These are phyloP conservation scores for Alosa sapidissima DNA, from an alignment of 2,797 vertebrate species.

Conservation along the genomic window DNA sequence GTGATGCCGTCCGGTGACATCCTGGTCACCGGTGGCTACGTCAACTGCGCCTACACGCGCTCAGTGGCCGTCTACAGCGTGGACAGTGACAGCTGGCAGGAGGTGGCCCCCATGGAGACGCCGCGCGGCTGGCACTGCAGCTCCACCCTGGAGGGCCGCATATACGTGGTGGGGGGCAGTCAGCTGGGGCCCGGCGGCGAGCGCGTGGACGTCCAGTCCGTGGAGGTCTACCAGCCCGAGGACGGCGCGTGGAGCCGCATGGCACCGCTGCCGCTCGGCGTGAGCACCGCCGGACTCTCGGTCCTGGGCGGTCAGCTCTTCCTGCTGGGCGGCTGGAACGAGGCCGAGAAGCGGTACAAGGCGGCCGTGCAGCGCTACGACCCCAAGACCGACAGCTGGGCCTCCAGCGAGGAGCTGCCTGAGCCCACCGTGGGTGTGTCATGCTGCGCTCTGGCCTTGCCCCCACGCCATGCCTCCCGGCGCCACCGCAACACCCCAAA, in stretches of 20 bases:
- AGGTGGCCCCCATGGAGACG: conserved; percentile 70
- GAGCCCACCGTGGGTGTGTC: conserved; percentile 84
- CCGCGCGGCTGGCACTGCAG: conserved; percentile 85
- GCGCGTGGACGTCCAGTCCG: conserved; percentile 75
- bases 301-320: conserved; percentile 69
- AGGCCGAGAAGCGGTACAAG: conserved; percentile 82
- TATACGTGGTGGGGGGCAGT: conserved; percentile 82
- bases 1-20: conserved; percentile 74
- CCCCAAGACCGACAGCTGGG: conserved; percentile 79
- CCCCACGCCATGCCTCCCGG: conserved; percentile 64
- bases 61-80: conserved; percentile 75
- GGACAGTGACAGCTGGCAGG: conserved; percentile 72
- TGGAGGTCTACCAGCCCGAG: conserved; percentile 76
- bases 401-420: conserved; percentile 71
- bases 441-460: conserved; percentile 78
- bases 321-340: conserved; percentile 84
- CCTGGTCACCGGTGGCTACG: conserved; percentile 80
- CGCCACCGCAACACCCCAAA: conserved; percentile 69
- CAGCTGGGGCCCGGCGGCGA: conserved; percentile 78
- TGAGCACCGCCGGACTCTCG: conserved; percentile 81
- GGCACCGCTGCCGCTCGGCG: conserved; percentile 71
- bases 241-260: conserved; percentile 70
- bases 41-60: conserved; percentile 82
- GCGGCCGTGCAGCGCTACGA: conserved; percentile 78
- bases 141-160: conserved; percentile 61